These are phyloP conservation scores for Ptiloglossa arizonensis DNA, from an alignment of 1,140 invertebrate genomes.

Conservation along the genomic window DNA sequence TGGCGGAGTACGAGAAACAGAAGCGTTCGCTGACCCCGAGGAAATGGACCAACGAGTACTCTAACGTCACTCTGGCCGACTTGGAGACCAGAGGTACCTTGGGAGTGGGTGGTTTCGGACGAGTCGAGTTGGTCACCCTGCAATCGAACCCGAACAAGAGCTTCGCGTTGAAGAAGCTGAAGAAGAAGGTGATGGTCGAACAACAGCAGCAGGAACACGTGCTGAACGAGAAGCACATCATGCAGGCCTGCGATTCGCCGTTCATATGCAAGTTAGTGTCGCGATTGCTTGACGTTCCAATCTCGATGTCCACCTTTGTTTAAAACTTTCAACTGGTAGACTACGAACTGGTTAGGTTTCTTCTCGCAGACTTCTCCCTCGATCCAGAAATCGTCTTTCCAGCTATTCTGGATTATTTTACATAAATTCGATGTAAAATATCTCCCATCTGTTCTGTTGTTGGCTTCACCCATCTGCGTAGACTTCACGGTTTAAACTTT, in stretches of 20 bases:
- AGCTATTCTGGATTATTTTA: too few relatives aligned
- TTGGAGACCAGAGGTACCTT: conserved; percentile 92
- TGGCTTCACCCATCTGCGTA: too few relatives aligned
- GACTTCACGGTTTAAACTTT: too few relatives aligned
- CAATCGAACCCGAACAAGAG: conserved; percentile 83
- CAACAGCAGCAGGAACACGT: conserved; percentile 97
- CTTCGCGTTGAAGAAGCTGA: conserved; percentile 95
- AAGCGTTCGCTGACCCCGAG: conserved; percentile 73
- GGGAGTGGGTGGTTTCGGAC: conserved; percentile 96
- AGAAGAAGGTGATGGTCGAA: conserved; percentile 95
- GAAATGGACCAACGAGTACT: conserved; percentile 81
- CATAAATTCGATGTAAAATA: too few relatives aligned
- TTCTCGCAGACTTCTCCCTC: too few relatives aligned
- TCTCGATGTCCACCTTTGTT: neutral
- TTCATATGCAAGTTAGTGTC: conserved; percentile 91
- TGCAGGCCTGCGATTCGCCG: conserved; percentile 89
- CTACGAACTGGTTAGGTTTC: too few relatives aligned
- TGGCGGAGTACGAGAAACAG: conserved; percentile 76
- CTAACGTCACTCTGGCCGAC: conserved; percentile 88
- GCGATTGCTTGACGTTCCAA: too few relatives aligned
- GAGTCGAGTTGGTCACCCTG: conserved; percentile 91
- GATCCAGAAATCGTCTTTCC: too few relatives aligned
- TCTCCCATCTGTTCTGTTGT: too few relatives aligned
- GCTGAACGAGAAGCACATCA: conserved; percentile 95
- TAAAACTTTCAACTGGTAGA: too few relatives aligned